Percentiles rank a stretch among this genome's conserved stretches.
Evolutionary conservation across 2,888 invertebrate species (phyloP).

Genomic region (Philonicus albiceps): DNA sequence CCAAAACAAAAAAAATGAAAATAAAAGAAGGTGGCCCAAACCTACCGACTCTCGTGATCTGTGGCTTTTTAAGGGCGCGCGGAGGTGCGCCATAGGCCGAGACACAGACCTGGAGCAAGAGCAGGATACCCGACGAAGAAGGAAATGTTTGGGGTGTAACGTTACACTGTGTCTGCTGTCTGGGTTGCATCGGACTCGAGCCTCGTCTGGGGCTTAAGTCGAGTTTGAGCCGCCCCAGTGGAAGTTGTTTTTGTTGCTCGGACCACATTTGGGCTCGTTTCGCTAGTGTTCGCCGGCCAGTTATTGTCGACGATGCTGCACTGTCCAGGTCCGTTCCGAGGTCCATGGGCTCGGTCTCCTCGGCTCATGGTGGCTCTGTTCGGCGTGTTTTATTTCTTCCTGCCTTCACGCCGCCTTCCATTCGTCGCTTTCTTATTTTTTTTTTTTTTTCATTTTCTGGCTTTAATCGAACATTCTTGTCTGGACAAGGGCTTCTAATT

Average conservation of each 20-base stretch:
- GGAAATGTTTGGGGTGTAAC: slow-evolving; percentile 27
- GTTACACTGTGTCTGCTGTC: slow-evolving; percentile 37
- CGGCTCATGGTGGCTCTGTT: background rate
- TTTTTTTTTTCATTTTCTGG: slow-evolving; percentile 16
- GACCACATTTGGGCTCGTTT: background rate
- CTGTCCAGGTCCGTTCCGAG: background rate
- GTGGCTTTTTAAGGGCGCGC: background rate
- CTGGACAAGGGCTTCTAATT: slow-evolving; percentile 39
- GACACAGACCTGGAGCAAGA: background rate
- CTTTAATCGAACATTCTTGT: slow-evolving; percentile 39
- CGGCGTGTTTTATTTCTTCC: slow-evolving; percentile 4
- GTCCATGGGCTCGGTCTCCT: background rate
- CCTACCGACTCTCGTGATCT: background rate
- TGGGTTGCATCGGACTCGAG: background rate
- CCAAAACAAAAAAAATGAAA: background rate
- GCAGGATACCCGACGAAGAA: background rate
- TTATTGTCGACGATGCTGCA: background rate
- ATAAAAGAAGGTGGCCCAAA: background rate
- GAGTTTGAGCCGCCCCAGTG: background rate
- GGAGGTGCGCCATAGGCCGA: background rate
- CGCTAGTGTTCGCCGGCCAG: background rate
- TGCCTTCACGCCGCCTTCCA: slow-evolving; percentile 7
- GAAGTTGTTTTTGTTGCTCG: slow-evolving; percentile 17
- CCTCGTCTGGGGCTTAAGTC: slow-evolving; percentile 15
- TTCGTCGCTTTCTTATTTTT: background rate